Conservation (phyloP, 2,888 invertebrate species). For the Monochamus alternatus region DNA sequence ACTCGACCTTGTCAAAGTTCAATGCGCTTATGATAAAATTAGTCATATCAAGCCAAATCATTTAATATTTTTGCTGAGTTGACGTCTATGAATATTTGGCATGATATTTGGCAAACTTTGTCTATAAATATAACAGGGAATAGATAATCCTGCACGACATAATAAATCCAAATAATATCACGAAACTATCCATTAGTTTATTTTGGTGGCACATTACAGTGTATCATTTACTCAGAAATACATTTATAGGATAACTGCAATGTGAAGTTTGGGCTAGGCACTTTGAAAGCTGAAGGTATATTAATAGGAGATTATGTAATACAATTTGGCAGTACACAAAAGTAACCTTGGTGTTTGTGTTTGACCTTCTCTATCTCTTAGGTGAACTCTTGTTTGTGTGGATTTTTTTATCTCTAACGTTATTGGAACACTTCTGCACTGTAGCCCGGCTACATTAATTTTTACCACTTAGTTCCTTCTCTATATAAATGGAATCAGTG, state of each 20-base stretch:
- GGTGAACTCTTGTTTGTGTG: constrained; percentile 26
- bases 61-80: neutral
- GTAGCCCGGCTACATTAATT: too few species aligned
- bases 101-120: neutral
- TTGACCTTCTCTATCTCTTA: constrained; percentile 36
- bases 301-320: constrained; percentile 42
- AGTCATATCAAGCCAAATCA: neutral
- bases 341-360: constrained; percentile 38
- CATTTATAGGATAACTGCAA: constrained; percentile 18
- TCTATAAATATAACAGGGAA: constrained; percentile 1
- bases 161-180: constrained; percentile 15
- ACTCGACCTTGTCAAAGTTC: too few species aligned
- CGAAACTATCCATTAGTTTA: constrained; percentile 15
- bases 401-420: constrained; percentile 12
- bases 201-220: constrained; percentile 6
- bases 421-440: too few species aligned
- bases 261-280: constrained; percentile 24
- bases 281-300: constrained; percentile 13
- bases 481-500: too few species aligned
- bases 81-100: neutral
- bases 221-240: neutral
- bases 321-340: constrained; percentile 42
- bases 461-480: too few species aligned
- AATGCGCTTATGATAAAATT: neutral
- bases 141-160: neutral